Base-by-base conservation (phyloP, 2,113 vertebrate genomes). In the Hepsetus odoe region DNA sequence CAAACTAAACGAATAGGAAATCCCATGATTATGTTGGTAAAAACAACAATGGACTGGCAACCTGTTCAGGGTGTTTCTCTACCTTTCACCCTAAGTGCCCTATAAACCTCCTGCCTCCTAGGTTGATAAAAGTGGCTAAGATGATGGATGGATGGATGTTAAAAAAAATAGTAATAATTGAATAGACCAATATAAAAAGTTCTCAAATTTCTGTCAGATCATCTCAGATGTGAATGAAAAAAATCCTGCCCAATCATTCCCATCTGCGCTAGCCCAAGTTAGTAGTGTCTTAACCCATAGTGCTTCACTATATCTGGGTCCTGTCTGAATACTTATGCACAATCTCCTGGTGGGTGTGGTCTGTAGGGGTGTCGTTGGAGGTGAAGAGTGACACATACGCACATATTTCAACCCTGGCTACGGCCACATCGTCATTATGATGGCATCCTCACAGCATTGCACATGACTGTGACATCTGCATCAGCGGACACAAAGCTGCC, bases 381-480 rank as follows among this genome's bases (percentile, higher is more conserved):
- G 40, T 68, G 40, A 74, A 35, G 13, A 51, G 42, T 33, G 59
- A 55, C 22, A 38, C 16, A 32, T 68, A 24, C 64, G 69, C 24
- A 40, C 59, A 51, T 67, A n/a, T 74, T 68, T 64, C 1, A 49
- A 71, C 18, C 5, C 20, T 33, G 28, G 65, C 66, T 64, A 42
- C 24, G 53, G 42, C 30, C 16, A 72, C 46, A 73, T 64, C 70
- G 69, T 72, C 30, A 22, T 40, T 64, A 66, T 73, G 77, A 51
- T 72, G 49, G 55, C 20, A 26, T 64, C 24, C 3, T 61, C 72
- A 62, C 55, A 68, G 61, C 32, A 30, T 58, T 73, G 51, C 55
- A 69, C 28, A 18, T 22, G 18, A 33, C 62, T 22, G 56, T 79
- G 56, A 67, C 71, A 79, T 82, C 67, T 82, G 64, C 49, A 32